Base-by-base conservation (phyloP, 2,113 vertebrate genomes). In the Butorides virescens region DNA sequence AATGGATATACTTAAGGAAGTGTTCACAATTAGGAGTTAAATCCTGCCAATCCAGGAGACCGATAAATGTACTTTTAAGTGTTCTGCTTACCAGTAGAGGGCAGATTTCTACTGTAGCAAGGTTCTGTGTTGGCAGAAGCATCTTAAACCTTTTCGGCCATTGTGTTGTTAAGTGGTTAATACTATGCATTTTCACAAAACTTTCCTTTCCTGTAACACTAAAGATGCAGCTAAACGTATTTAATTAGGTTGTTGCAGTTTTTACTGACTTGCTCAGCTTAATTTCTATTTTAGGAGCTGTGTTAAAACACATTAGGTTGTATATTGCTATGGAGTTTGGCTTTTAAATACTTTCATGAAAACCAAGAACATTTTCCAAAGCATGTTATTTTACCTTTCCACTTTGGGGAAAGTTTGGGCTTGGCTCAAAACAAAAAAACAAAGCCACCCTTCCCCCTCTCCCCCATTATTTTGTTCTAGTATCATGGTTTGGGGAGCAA, bases 51-150 rank as follows among this genome's bases (percentile, higher is more conserved):
- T 47, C 29, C 6, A 15, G 47, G 55, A 78, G 29, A 21, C 95
- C 36, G 9, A 17, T 49, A 26, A 59, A 47, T 49, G 32, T 72
- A 6, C 19, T 72, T 53, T 56, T 26, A 50, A 46, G 25, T 58
- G 79, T 84, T 46, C 67, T 76, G 30, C 4, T 37, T 73, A 78
- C 92, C 94, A 83, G 88, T 61, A 97, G 95, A 95, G 96, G 94
- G 80, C 80, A 59, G 55, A 36, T 71, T 83, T 86, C 47, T 71
- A 52, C 67, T 55, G 26, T 61, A 52, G 58, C 67, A 67, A 71
- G 65, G 15, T 46, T 63, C 26, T 29, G 12, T 3, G 0, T 44
- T 58, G 29, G 29, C 62, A 80, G 16, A 50, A 59, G 14, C 58
- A 18, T n/a, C 22, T 80, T 75, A 63, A 91, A 65, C 32, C 5